Evolutionary conservation across 1,140 invertebrate genomes (phyloP), one percentile per base, ranked within the genome.

Genomic region (Cydia pomonella): DNA sequence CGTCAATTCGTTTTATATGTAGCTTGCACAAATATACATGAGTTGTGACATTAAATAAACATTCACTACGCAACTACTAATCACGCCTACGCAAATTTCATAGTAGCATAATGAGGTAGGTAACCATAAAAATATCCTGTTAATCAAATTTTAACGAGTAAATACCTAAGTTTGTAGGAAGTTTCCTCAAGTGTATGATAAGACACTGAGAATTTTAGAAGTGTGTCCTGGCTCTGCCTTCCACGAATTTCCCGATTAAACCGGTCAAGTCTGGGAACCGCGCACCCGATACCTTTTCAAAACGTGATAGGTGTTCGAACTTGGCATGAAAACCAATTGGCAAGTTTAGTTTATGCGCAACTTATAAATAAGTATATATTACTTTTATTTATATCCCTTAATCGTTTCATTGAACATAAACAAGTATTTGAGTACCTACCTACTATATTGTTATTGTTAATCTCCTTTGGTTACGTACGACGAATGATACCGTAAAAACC

Each of bases 221-320:
- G 78, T 80, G 72, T 44, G 72, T 44, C 73, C 73, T 69, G 75
- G 76, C 47, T 59, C 33, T 75, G 69, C 81, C 85, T 88, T 90
- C 88, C 83, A 83, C 83, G 87, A 90, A 90, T 87, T 85, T 87
- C 76, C 82, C 77, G 77, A 84, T 83, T 81, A 82, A 85, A 87
- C 82, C 83, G 82, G 82, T 82, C 79, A 83, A 84, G 82, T 75
- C 75, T 80, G 77, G 75, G 81, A 87, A 87, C 82, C 72, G 76
- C 71, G 76, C 71, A 77, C 62, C 47, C 71, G 76, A 77, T 77
- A 74, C 76, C 50, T 73, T 74, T 75, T 81, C 80, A 80, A 80
- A 79, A 84, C 79, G 78, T 84, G 80, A 85, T 81, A 81, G 75
- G 76, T 82, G 69, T 81, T 83, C 75, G 72, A 80, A 77, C 74